Evolutionary conservation across 2,888 invertebrate genomes (phyloP).

Genomic region (Cantharis lateralis): DNA sequence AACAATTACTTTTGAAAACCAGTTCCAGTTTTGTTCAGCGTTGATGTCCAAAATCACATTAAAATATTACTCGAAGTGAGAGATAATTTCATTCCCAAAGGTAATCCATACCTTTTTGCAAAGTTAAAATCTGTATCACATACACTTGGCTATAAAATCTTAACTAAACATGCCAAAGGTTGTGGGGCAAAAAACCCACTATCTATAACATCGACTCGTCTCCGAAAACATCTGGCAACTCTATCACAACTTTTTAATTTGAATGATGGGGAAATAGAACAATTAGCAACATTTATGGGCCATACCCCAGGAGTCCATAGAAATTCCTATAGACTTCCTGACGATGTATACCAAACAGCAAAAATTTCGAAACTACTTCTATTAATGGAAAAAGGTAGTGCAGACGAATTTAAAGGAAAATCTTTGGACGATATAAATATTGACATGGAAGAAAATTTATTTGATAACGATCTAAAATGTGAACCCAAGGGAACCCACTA

Average conservation of each 20-base stretch:
- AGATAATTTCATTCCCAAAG: background rate
- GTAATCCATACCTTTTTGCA: slow-evolving; percentile 15
- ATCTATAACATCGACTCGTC: slow-evolving; percentile 36
- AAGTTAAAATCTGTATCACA: slow-evolving; percentile 12
- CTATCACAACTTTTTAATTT: slow-evolving; percentile 39
- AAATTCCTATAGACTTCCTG: slow-evolving; percentile 31
- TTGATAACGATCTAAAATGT: background rate
- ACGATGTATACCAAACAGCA: slow-evolving; percentile 36
- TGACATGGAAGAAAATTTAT: background rate
- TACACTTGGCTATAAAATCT: slow-evolving; percentile 36
- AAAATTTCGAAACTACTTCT: slow-evolving; percentile 35
- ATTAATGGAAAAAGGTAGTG: slow-evolving; percentile 31
- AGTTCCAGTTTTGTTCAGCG: slow-evolving; percentile 24
- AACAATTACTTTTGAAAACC: slow-evolving; percentile 12
- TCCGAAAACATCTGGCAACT: slow-evolving; percentile 41
- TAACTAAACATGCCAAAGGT: slow-evolving; percentile 20
- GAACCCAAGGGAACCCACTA: no score
- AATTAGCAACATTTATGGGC: slow-evolving; percentile 40
- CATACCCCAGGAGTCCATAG: slow-evolving; percentile 35
- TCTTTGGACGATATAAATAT: slow-evolving; percentile 30
- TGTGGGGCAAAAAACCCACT: slow-evolving; percentile 36
- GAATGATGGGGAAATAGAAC: slow-evolving; percentile 37
- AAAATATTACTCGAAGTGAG: slow-evolving; percentile 6
- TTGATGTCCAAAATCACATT: slow-evolving; percentile 19
- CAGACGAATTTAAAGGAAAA: slow-evolving; percentile 32